These are phyloP conservation scores for Dryomyza anilis DNA, from an alignment of 2,888 invertebrate species.

Conservation along the genomic window DNA sequence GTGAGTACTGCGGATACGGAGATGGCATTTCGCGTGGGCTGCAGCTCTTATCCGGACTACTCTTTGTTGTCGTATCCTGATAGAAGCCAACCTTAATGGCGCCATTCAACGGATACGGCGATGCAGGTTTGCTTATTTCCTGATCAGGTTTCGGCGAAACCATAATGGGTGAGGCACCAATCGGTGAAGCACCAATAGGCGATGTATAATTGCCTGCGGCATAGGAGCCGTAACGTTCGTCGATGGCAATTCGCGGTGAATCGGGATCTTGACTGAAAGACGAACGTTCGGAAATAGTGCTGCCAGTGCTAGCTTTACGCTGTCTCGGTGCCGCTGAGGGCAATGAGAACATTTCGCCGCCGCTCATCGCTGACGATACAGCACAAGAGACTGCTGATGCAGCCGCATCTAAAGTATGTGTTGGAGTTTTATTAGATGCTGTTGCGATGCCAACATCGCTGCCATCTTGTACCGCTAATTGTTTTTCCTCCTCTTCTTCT, in stretches of 20 bases:
- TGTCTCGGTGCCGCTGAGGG: conserved; percentile 63
- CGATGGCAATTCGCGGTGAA: conserved; percentile 70
- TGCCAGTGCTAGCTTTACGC: conserved; percentile 77
- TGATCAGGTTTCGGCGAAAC: conserved; percentile 78
- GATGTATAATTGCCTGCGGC: conserved; percentile 76
- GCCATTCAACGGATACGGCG: conserved; percentile 75
- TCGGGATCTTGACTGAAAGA: conserved; percentile 80
- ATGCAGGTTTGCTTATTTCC: conserved; percentile 66
- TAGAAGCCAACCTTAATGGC: conserved; percentile 87
- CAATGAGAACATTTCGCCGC: conserved; percentile 52
- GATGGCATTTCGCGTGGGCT: conserved; percentile 77
- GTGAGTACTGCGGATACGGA: conserved; percentile 66
- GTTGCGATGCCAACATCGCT: conserved; percentile 29
- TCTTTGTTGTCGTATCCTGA: conserved; percentile 84
- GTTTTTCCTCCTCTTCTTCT: conserved; percentile 62
- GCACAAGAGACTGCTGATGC: conserved; percentile 41
- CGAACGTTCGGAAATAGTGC: conserved; percentile 78
- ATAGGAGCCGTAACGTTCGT: conserved; percentile 67
- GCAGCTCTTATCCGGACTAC: conserved; percentile 83
- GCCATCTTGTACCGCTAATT: conserved; percentile 21
- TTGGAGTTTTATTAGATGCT: background rate
- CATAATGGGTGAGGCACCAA: conserved; percentile 69
- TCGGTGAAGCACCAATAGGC: conserved; percentile 67
- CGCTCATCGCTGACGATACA: conserved; percentile 28
- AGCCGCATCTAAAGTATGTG: conserved; percentile 16